Evolutionary conservation across 2,113 vertebrate species (phyloP).

Genomic region (Anoura caudifer): DNA sequence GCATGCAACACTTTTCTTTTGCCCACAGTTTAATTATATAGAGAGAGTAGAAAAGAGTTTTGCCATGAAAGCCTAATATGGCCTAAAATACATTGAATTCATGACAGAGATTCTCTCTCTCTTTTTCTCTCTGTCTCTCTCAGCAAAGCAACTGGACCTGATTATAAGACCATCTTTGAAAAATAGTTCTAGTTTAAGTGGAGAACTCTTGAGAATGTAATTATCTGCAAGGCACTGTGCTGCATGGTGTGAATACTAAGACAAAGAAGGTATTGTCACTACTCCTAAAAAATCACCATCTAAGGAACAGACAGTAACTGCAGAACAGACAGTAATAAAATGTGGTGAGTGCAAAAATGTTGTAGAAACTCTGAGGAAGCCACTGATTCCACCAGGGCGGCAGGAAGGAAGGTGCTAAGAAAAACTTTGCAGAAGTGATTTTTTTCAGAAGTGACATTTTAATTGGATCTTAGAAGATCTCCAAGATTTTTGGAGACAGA

Average conservation of each 20-base stretch:
- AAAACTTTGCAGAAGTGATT: background rate
- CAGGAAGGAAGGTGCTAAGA: background rate
- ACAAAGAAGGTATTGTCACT: background rate
- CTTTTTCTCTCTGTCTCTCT: background rate
- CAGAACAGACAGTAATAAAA: background rate
- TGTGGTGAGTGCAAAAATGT: background rate
- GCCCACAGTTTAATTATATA: background rate
- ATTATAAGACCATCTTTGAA: background rate
- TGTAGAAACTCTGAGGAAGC: background rate
- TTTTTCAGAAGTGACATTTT: background rate
- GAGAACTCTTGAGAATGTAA: background rate
- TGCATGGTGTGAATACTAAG: background rate
- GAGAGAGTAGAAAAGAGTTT: background rate
- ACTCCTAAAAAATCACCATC: background rate
- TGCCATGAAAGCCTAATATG: background rate
- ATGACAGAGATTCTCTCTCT: background rate
- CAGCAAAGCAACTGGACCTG: background rate
- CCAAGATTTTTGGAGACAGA: background rate
- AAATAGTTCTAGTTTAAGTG: background rate
- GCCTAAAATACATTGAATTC: background rate
- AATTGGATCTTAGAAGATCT: background rate
- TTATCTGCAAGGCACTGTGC: background rate
- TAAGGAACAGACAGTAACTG: background rate
- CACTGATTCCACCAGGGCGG: no score
- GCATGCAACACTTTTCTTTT: background rate